Evolutionary conservation across 1,140 invertebrate species (phyloP), one percentile per base, ranked within the genome.

Genomic region (Antheraea pernyi): DNA sequence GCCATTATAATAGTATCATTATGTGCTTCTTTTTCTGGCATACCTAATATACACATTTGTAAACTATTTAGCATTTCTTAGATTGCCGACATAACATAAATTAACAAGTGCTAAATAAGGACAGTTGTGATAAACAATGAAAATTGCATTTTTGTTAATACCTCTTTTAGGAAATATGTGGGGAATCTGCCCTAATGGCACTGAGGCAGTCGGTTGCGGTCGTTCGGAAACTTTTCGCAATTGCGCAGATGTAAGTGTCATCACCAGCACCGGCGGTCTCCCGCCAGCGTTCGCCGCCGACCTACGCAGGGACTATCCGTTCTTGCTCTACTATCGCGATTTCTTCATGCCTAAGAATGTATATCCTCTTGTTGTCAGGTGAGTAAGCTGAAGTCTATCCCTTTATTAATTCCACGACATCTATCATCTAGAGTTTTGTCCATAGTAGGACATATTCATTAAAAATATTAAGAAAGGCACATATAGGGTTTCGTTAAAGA

Each of bases 221-320:
- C 93, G 94, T 68, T 96, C 97, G 59, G 97, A 98, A 91, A 97
- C 96, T 0, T 98, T 98, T 84, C 93, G 96, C 59, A 98, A 98
- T 81, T 98, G 97, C 82, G 97, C 97, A 0, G 97, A 98, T 82
- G 94, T 98, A 58, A 94, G 94, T 42, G 96, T 98, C 62, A 92
- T 96, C 1, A 96, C 96, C 4, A 97, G 94, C 75, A 96, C 95
- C 2, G 95, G 95, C 7, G 96, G 96, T 11, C 87, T 95, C 7
- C 93, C 95, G 2, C 95, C 95, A 10, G 86, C 94, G 68, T 96
- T 96, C 70, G 93, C 94, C 3, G 93, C 92, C 22, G 86, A 94
- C 67, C 87, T 93, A 18, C 82, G 93, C 19, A 75, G 81, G 53
- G 93, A 95, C 77, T 96, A 96, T 79, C 96, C 96, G 7, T 97